Conservation (phyloP, 2,797 vertebrate genomes). For the Anniella stebbinsi region DNA sequence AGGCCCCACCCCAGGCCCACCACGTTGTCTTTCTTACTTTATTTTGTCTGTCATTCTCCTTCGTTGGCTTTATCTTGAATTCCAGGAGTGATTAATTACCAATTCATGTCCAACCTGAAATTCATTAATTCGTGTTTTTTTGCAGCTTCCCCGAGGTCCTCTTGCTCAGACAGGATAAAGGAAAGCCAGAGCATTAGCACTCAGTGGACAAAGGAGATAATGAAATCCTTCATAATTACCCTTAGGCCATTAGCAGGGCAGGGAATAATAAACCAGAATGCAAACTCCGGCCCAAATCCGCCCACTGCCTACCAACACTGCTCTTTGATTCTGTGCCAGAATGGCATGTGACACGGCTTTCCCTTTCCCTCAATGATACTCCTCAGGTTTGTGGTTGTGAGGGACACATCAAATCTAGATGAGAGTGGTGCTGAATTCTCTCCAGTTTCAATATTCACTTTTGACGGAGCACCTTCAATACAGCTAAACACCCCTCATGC, state of each 20-base stretch:
- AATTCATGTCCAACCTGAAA: conserved; percentile 76
- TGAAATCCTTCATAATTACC: conserved; percentile 77
- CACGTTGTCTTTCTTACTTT: neutral
- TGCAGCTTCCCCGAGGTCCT: conserved; percentile 70
- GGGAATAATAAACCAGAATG: conserved; percentile 49
- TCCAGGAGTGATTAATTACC: conserved; percentile 79
- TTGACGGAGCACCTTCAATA: neutral
- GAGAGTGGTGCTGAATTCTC: too few species aligned
- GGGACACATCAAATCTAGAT: neutral
- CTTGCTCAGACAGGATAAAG: conserved; percentile 62
- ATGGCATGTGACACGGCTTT: neutral
- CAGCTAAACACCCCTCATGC: neutral
- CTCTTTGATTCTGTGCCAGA: neutral
- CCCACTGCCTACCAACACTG: neutral
- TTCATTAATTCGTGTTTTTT: conserved; percentile 77
- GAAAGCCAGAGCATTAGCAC: conserved; percentile 16
- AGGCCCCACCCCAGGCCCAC: too few species aligned
- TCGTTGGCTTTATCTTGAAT: conserved; percentile 67
- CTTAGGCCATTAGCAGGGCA: conserved; percentile 71
- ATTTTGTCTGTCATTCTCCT: conserved; percentile 1
- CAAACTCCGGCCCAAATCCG: neutral
- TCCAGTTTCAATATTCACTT: neutral
- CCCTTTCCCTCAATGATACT: neutral
- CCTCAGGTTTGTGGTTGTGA: neutral
- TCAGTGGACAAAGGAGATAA: conserved; percentile 70